Base-by-base conservation (phyloP, 2,797 vertebrate genomes). In the Alcedo quadribrachys region DNA sequence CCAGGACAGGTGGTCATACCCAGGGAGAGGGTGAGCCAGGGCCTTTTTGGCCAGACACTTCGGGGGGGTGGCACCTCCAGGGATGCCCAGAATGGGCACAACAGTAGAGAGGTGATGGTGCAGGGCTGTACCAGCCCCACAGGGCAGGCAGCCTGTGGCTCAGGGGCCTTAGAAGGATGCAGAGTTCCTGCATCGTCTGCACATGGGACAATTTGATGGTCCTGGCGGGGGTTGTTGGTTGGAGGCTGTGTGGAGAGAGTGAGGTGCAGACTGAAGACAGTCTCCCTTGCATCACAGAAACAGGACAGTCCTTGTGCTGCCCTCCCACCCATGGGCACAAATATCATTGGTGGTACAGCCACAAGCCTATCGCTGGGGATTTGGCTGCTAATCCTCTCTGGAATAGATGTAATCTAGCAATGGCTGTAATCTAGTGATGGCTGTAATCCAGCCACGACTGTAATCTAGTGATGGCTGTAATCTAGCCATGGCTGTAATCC, bases 191-290 rank as follows among this genome's bases (percentile, higher is more conserved):
- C 28, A 11, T 19, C 25, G 3, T 33, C 69, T 70, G 58, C 35
- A 42, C 6, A 0, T 4, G 37, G 42, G 27, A 19, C 27, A 9
- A 48, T 48, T 25, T 3, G 0, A 3, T 9, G 32, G 11, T 48
- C 62, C 46, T 24, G 8, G 24, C 18, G 27, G 28, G 30, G 14
- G 17, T 48, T 61, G 54, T 2, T 18, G 45, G 21, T 16, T n/a
- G 0, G 1, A 57, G 63, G 54, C 45, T 30, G n/a, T 15, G 40
- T 10, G 35, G 19, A 61, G 60, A 19, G 8, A 46, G 14, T 0
- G 3, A 50, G 21, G 35, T 1, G 3, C 45, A 20, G 35, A 11
- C 3, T 1, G 3, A 37, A 20, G 35, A 11, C 3, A 1, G 37
- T 11, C 21, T 62, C 22, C 25, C 61, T 46, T 7, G 33, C 30